Base-by-base conservation (phyloP, 2,888 invertebrate species). In the Venusia cambrica region DNA sequence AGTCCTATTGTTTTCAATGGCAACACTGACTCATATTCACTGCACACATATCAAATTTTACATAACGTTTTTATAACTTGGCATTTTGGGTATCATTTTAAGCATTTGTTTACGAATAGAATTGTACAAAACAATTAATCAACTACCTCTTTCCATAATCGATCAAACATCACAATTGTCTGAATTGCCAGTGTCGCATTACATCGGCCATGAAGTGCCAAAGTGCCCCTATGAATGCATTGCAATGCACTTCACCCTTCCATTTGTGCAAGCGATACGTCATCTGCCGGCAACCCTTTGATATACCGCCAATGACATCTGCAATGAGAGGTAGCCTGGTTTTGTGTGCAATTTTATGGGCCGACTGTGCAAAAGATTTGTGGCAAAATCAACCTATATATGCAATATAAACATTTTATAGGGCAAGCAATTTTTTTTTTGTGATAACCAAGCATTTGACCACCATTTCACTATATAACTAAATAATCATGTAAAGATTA, bases 151-250 rank as follows among this genome's bases (percentile, higher is more conserved):
- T 6, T 21, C 19, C 7, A n/a, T 22, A 47, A 48, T 42, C 54
- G 50, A 51, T 66, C 57, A 70, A 60, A 57, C 62, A 45, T 46
- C 39, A 45, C 50, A 52, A 51, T 57, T 62, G 65, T 42, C 63
- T 73, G 63, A 70, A 68, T 68, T 51, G 67, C 62, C 38, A 71
- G 80, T 81, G 69, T 85, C 66, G 52, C 64, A 63, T 85, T 84
- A 69, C 84, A 30, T 22, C 27, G 71, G 68, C 72, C 71, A 70
- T 69, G 53, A 57, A 76, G 69, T 73, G 55, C 29, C 17, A 14
- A 60, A 81, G 72, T 81, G 65, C 85, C 85, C 85, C 76, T 84
- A 85, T 85, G 69, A 72, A 74, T 78, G 81, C 85, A 84, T 73
- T 51, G 76, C 74, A 63, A 70, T 83, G 80, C 83, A 81, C 67